Evolutionary conservation across 2,113 vertebrate genomes (phyloP).

Genomic region (Solea solea): DNA sequence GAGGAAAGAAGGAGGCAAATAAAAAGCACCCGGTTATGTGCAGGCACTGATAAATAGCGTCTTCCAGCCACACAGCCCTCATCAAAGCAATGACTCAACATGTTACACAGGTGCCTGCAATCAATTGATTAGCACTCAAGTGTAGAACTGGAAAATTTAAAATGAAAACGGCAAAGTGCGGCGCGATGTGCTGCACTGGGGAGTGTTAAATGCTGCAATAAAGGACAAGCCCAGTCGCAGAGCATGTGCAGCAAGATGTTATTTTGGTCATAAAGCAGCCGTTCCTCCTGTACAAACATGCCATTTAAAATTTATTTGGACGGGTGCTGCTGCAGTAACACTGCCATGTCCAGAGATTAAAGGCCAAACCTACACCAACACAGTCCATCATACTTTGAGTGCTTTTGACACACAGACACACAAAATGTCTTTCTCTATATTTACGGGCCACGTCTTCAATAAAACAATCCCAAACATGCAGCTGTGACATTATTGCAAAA

Average conservation of each 20-base stretch:
- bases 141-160: background rate
- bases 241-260: constrained; percentile 9
- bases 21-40: background rate
- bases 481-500: constrained; percentile 5
- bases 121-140: background rate
- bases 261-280: constrained; percentile 21
- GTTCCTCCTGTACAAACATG: background rate
- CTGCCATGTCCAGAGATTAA: constrained; percentile 4
- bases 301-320: background rate
- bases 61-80: background rate
- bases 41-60: background rate
- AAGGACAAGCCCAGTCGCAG: background rate
- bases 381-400: background rate
- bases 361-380: background rate
- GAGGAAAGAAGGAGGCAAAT: background rate
- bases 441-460: background rate
- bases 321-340: background rate
- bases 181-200: background rate
- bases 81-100: constrained; percentile 8
- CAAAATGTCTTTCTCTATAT: background rate
- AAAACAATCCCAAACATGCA: background rate
- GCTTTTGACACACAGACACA: background rate
- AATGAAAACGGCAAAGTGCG: background rate
- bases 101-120: background rate
- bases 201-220: background rate